Evolutionary conservation across 2,888 invertebrate species (phyloP).

Genomic region (Acleris sparsana): DNA sequence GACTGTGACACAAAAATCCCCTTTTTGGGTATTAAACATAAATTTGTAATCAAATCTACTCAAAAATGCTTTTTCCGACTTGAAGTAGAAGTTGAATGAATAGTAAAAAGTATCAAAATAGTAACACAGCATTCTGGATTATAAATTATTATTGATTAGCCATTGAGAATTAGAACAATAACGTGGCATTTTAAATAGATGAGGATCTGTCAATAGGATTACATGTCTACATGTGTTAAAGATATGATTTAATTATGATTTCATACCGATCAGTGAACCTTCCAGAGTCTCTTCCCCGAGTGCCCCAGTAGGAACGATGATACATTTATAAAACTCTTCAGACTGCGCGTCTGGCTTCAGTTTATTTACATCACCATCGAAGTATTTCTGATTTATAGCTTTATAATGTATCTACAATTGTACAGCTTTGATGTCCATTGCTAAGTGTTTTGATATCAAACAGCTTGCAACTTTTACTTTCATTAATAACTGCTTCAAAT

Average conservation of each 20-base stretch:
- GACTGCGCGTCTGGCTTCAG: constrained; percentile 62
- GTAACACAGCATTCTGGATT: too few relatives aligned
- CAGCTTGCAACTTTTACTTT: constrained; percentile 8
- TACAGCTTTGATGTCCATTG: constrained; percentile 32
- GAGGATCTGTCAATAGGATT: too few relatives aligned
- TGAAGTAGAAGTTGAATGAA: too few relatives aligned
- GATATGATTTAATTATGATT: background rate
- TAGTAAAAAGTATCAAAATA: too few relatives aligned
- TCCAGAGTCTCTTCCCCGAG: constrained; percentile 19
- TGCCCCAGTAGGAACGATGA: constrained; percentile 19
- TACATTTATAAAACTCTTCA: constrained; percentile 52
- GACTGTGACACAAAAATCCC: too few relatives aligned
- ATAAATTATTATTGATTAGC: too few relatives aligned
- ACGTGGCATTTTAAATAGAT: too few relatives aligned
- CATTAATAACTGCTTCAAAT: background rate
- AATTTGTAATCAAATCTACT: too few relatives aligned
- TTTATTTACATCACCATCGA: constrained; percentile 53
- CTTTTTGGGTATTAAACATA: too few relatives aligned
- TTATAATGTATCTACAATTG: constrained; percentile 31
- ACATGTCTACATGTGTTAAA: background rate
- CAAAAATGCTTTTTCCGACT: too few relatives aligned
- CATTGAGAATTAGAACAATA: too few relatives aligned
- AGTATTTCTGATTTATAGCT: constrained; percentile 50
- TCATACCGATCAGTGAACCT: background rate
- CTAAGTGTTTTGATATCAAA: constrained; percentile 9